These are phyloP conservation scores for Tachyglossus aculeatus DNA, from an alignment of 2,797 vertebrate species.

Conservation along the genomic window DNA sequence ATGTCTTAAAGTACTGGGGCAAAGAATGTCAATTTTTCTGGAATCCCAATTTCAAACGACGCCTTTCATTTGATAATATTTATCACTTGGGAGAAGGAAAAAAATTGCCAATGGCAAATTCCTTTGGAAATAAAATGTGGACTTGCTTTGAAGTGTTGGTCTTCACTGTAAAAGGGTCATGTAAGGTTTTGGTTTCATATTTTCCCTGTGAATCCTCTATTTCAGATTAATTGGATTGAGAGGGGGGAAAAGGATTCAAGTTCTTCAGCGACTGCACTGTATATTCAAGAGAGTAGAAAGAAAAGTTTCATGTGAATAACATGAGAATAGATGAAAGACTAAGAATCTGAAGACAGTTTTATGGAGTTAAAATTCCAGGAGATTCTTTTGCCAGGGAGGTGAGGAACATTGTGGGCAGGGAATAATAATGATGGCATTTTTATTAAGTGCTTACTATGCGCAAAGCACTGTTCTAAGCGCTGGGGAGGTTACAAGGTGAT, in stretches of 20 bases:
- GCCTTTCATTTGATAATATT: neutral
- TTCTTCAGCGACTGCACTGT: neutral
- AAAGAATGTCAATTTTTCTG: neutral
- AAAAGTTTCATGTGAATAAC: neutral
- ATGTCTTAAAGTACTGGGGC: neutral
- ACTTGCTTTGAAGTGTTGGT: neutral
- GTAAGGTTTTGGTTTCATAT: conserved; percentile 15
- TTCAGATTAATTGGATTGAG: neutral
- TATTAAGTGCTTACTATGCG: no score
- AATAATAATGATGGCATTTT: no score
- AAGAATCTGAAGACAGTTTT: neutral
- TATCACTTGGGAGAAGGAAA: neutral
- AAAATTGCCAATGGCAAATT: neutral
- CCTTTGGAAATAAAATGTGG: neutral
- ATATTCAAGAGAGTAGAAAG: neutral
- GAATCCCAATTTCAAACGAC: neutral
- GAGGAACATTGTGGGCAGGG: neutral
- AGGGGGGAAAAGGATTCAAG: neutral
- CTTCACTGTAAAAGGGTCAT: neutral
- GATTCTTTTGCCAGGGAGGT: neutral
- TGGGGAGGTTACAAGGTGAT: no score
- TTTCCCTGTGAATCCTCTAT: neutral
- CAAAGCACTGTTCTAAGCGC: no score
- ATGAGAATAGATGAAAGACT: neutral
- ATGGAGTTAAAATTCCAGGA: neutral